Base-by-base conservation (phyloP, 23 tunicate genomes). In the Ciona savignyi region DNA sequence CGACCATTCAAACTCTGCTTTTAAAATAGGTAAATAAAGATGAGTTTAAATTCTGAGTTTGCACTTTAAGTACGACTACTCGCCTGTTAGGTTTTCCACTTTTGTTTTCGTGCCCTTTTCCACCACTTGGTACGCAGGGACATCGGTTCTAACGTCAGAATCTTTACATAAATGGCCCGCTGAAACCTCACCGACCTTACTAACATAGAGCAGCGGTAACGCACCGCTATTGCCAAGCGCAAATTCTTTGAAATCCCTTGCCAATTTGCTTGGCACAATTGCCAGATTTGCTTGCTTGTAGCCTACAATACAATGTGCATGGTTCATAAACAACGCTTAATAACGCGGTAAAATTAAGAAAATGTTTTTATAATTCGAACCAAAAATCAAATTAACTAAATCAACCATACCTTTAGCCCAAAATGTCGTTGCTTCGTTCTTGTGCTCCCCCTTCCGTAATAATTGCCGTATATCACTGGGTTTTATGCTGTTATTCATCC, bases 201-300 rank as follows among this genome's bases (percentile, higher is more conserved):
- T 91, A 2, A 22, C 49, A 64, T 84, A 76, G 1, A 91, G 69
- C 78, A 91, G 27, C 21, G 97, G 97, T 51, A 84, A 23, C 4
- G 91, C 80, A 1, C 92, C 97, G 2, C 56, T 25, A 67, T 84
- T 91, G 21, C 79, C 84, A 35, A 63, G 49, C 0, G 80, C 79
- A 76, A 91, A 84, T 3, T 71, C 62, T 33, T 31, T 33, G 35
- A 84, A 91, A 42, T 91, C 86, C 34, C 71, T 74, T 9, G 97
- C 86, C 28, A 23, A 65, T 2, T 77, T 68, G 25, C 82, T 34
- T 49, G 86, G 86, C 11, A 91, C 0, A 61, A 91, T 85, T 15
- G 77, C 86, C 33, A 91, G 23, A 56, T 91, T 91, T 25, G 97
- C 97, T 77, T 91, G 97, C 60, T 85, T 80, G 70, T 63, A 83